A percentile compares a stretch with the other conserved stretches of the same genome.
phyloP scores from a whole-genome alignment of 1,140 invertebrate genomes.

The Tachypleus tridentatus region DNA sequence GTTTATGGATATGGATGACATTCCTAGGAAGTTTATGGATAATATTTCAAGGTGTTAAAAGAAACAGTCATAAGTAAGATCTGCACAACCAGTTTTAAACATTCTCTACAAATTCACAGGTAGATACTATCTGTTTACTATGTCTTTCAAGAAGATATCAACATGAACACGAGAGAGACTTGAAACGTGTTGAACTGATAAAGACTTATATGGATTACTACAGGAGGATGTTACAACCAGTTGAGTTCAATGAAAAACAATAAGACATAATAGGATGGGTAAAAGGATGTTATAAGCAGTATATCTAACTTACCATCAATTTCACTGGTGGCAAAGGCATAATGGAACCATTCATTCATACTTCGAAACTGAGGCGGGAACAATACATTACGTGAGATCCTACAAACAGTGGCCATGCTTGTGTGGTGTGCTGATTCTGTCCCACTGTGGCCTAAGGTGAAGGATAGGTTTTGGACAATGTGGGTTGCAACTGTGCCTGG shows the following conservation, averaged over 20 bases:
- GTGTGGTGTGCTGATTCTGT: slow-evolving; percentile 32
- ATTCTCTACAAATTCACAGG: no score
- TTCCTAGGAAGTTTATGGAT: no score
- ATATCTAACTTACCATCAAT: slow-evolving; percentile 58
- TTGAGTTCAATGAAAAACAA: neutral
- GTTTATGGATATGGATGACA: no score
- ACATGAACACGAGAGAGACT: no score
- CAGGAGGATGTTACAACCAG: no score
- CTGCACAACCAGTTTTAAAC: no score
- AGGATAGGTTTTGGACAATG: slow-evolving; percentile 55
- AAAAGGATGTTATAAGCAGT: slow-evolving; percentile 2
- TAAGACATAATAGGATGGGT: neutral
- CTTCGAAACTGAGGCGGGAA: slow-evolving; percentile 87
- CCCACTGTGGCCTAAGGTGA: slow-evolving; percentile 55
- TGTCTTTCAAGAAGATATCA: no score
- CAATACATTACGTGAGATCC: slow-evolving; percentile 74
- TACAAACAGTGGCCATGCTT: slow-evolving; percentile 55
- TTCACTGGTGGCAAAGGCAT: slow-evolving; percentile 84
- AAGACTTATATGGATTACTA: no score
- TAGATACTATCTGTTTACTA: no score
- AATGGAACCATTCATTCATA: slow-evolving; percentile 91
- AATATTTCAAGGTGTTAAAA: no score
- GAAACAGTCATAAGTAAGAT: no score
- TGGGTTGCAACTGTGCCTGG: slow-evolving; percentile 31
- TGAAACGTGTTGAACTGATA: no score